Evolutionary conservation across 53 echinoderm and acorn worm genomes (phyloP), one percentile per base, ranked within the genome.

Genomic region (Mesocentrotus franciscanus): DNA sequence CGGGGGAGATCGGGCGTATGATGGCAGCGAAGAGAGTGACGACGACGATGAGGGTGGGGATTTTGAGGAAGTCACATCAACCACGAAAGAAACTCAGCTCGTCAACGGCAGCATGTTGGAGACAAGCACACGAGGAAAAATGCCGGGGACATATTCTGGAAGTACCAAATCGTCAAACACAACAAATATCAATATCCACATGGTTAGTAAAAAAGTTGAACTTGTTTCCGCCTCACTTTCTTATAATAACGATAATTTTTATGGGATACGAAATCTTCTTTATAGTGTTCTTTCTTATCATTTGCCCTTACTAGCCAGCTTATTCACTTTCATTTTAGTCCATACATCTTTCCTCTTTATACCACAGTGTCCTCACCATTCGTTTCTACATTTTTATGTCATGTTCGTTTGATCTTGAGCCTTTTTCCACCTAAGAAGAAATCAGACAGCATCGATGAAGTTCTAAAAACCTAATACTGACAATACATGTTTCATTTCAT

Each of bases 171-270:
- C 33, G 30, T 33, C 32, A 76, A 76, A 30, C 13, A 39, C 42
- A 36, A 81, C 81, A 81, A 42, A 81, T 27, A 81, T 81, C 81
- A 81, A 81, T 13, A 81, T 81, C 18, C 81, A 39, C 81, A 81
- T 42, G 36, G 81, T 81, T 8, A 81, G 49, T 42, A 39, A 81
- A 78, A 35, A n/a, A n/a, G n/a, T n/a, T n/a, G n/a, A n/a, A 9
- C 29, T 76, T 76, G 8, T 76, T 10, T 76, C 30, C 33, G 30
- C 33, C 76, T 76, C 33, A 8, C 14, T 76, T 27, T 30, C 30
- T 64, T 15, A 18, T 64, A 64, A 20, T 20, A 18, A 16, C 3
- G 0, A 64, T 64, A 64, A 64, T 4, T 64, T 16, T 64, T 15
- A 64, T 64, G 20, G 64, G 16, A 20, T 62, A 62, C 62, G 9